Conservation (phyloP, 2,113 vertebrate species). For the Hyaena hyaena region DNA sequence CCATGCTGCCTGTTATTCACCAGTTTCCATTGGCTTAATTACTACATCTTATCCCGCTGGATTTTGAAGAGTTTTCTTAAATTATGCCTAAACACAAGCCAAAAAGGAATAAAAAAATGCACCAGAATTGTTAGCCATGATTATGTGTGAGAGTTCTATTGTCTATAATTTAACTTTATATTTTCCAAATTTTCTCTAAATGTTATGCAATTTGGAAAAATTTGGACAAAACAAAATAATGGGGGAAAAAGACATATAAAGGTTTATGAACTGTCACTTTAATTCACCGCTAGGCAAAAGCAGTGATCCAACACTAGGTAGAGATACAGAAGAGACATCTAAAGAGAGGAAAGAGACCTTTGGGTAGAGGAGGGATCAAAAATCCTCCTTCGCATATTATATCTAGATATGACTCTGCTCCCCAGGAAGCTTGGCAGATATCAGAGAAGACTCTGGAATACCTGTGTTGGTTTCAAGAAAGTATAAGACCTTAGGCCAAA, state of each 20-base stretch:
- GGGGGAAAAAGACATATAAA: not conserved
- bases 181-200: conserved; percentile 38
- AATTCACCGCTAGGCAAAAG: not conserved
- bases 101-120: not conserved
- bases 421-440: too few relatives aligned
- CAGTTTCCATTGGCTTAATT: not conserved
- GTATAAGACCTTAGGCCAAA: not conserved
- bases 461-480: not conserved
- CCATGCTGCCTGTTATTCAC: not conserved
- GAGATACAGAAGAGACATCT: not conserved
- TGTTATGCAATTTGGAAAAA: not conserved
- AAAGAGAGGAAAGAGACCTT: not conserved
- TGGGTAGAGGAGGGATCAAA: not conserved
- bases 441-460: not conserved
- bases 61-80: conserved; percentile 42
- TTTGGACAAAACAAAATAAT: not conserved
- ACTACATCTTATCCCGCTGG: not conserved
- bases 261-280: not conserved
- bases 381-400: not conserved
- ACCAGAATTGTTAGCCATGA: not conserved
- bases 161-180: not conserved
- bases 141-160: not conserved
- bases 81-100: not conserved
- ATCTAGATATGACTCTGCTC: not conserved
- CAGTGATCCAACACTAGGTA: not conserved